Conservation (phyloP, 1,140 invertebrate species). For the Drosophila bipectinata region DNA sequence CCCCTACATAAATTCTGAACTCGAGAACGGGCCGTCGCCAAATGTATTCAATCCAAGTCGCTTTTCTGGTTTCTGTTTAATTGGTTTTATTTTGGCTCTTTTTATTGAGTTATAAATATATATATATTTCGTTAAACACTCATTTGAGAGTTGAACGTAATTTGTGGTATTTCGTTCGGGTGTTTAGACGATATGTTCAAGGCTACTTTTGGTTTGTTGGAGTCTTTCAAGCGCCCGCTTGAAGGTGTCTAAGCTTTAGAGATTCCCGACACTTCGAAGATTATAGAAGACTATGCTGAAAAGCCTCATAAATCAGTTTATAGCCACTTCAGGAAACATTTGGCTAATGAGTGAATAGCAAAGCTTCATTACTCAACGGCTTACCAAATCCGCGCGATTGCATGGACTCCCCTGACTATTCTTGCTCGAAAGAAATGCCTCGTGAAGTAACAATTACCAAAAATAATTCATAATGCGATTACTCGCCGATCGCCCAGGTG, state of each 20-base stretch:
- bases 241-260: not conserved
- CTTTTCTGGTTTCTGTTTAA: slow-evolving; percentile 60
- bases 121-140: slow-evolving; percentile 26
- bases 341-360: not conserved
- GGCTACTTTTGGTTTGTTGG: slow-evolving; percentile 25
- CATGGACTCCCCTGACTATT: not conserved
- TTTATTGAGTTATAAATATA: slow-evolving; percentile 18
- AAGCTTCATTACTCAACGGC: not conserved
- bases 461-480: slow-evolving; percentile 43
- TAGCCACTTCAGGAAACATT: slow-evolving; percentile 16
- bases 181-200: slow-evolving; percentile 46
- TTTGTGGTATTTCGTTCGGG: slow-evolving; percentile 29
- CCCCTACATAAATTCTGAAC: slow-evolving; percentile 41
- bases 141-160: slow-evolving; percentile 42
- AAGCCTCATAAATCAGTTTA: slow-evolving; percentile 31
- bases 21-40: slow-evolving; percentile 9
- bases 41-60: slow-evolving; percentile 17
- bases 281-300: slow-evolving; percentile 20
- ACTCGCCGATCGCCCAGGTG: slow-evolving; percentile 16
- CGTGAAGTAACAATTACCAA: slow-evolving; percentile 20
- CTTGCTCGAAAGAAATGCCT: slow-evolving; percentile 25
- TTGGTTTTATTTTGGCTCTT: slow-evolving; percentile 43
- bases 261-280: slow-evolving; percentile 7
- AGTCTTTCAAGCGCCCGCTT: slow-evolving; percentile 19
- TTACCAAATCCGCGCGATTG: not conserved